Evolutionary conservation across 1,140 invertebrate genomes (phyloP).

Genomic region (Lordiphosa stackelbergi): DNA sequence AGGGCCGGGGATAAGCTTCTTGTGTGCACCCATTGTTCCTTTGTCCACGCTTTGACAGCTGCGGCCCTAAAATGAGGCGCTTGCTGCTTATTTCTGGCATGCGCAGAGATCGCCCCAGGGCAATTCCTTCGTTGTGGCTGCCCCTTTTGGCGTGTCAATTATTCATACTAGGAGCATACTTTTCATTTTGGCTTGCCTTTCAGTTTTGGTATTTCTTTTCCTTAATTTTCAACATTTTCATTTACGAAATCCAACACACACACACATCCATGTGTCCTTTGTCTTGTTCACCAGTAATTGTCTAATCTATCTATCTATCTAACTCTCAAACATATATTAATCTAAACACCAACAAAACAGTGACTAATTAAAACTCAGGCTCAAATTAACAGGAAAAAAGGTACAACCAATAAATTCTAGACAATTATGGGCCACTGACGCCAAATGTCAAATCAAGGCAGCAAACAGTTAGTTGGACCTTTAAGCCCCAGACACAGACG

Average conservation of each 20-base stretch:
- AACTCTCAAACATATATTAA: slow-evolving; percentile 33
- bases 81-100: slow-evolving; percentile 71
- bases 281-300: slow-evolving; percentile 75
- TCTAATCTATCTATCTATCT: slow-evolving; percentile 36
- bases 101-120: slow-evolving; percentile 15
- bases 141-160: slow-evolving; percentile 55
- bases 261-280: slow-evolving; percentile 77
- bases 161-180: slow-evolving; percentile 61
- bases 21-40: slow-evolving; percentile 65
- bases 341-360: slow-evolving; percentile 36
- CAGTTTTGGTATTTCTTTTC: slow-evolving; percentile 21
- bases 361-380: slow-evolving; percentile 57
- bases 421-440: slow-evolving; percentile 74
- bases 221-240: slow-evolving; percentile 45
- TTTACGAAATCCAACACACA: slow-evolving; percentile 67
- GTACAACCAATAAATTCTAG: slow-evolving; percentile 74
- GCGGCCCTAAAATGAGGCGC: slow-evolving; percentile 71
- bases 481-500: slow-evolving; percentile 43
- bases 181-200: slow-evolving; percentile 37
- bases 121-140: slow-evolving; percentile 12
- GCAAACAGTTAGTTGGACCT: slow-evolving; percentile 72
- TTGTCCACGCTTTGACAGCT: slow-evolving; percentile 66
- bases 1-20: slow-evolving; percentile 36
- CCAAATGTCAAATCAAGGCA: slow-evolving; percentile 76
- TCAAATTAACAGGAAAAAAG: slow-evolving; percentile 68